Base-by-base conservation (phyloP, 2,113 vertebrate genomes). In the Microtus richardsoni region DNA sequence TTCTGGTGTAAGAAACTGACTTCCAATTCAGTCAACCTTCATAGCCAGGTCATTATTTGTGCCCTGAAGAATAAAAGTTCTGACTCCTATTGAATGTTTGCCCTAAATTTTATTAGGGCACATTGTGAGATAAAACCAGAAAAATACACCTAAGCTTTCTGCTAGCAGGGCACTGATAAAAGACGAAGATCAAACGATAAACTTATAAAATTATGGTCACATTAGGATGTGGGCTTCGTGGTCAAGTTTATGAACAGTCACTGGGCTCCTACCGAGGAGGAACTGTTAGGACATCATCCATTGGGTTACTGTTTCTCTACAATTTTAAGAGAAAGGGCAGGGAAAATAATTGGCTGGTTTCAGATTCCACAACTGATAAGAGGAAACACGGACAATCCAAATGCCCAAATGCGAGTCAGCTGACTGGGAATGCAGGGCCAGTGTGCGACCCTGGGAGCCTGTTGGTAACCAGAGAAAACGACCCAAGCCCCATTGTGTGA, bases 281-380 rank as follows among this genome's bases (percentile, higher is more conserved):
- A 85, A 88, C 68, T 47, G 86, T 80, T 36, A 93, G 14, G 88
- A 16, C n/a, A n/a, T 58, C 3, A 60, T 74, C 77, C 87, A 73
- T 87, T 92, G 9, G 3, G 41, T 96, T 73, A 78, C 33, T 84
- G 82, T 74, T 91, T 89, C 24, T 84, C 47, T 84, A 92, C 11
- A 89, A 89, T 49, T 79, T 12, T 87, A 96, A 93, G 71, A 22
- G 30, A 73, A 95, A 93, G 3, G 0, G 21, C 66, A 79, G 33
- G 71, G 30, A 7, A 4, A 82, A 89, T 66, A 89, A 79, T 39
- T 14, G 89, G 36, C 66, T 68, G 26, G 28, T 2, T 79, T 84
- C 19, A 49, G 49, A 68, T 64, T 49, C 79, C 52, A 89, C 30
- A 92, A 39, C 13, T 64, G 80, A 10, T 64, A 21, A 26, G 7